Percentiles rank a stretch among this genome's conserved stretches.
Evolutionary conservation across 92 coral and sea anemone genomes (phyloP).

Genomic region (Zoanthus sansibaricus): DNA sequence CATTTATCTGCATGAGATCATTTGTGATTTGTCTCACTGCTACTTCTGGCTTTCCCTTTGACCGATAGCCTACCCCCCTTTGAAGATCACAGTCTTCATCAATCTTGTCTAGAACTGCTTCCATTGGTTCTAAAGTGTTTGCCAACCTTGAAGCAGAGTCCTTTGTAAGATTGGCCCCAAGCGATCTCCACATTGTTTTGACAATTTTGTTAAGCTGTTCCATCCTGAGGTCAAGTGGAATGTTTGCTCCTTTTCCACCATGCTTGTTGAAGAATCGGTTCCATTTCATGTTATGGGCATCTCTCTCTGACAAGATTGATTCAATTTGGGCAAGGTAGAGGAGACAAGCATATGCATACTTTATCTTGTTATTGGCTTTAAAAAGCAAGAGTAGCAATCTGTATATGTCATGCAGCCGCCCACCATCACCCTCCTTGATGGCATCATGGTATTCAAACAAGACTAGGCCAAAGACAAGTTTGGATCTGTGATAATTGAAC

Average conservation of each 20-base stretch:
- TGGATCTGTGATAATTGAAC: constrained; percentile 59
- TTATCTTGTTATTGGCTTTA: constrained; percentile 51
- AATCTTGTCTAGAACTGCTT: constrained; percentile 20
- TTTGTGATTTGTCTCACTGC: constrained; percentile 25
- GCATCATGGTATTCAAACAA: constrained; percentile 65
- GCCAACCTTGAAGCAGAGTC: constrained; percentile 54
- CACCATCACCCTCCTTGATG: constrained; percentile 71
- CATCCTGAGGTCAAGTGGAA: constrained; percentile 64
- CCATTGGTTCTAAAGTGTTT: constrained; percentile 59
- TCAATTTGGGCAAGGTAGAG: constrained; percentile 17
- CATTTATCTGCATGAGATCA: constrained; percentile 26
- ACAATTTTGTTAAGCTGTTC: constrained; percentile 59
- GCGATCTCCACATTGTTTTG: constrained; percentile 63
- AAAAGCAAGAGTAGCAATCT: constrained; percentile 55
- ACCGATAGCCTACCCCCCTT: constrained; percentile 5
- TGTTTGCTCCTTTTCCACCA: constrained; percentile 55
- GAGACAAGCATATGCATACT: constrained; percentile 57
- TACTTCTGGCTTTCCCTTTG: constrained; percentile 31
- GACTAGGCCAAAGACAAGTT: constrained; percentile 63
- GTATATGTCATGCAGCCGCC: constrained; percentile 62
- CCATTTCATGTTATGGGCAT: constrained; percentile 57
- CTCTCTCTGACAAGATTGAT: constrained; percentile 10
- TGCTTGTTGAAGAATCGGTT: constrained; percentile 59
- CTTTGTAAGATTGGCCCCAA: constrained; percentile 50
- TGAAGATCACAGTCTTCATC: constrained; percentile 29